phyloP scores from a whole-genome alignment of 2,797 vertebrate species.

The Rhincodon typus region DNA sequence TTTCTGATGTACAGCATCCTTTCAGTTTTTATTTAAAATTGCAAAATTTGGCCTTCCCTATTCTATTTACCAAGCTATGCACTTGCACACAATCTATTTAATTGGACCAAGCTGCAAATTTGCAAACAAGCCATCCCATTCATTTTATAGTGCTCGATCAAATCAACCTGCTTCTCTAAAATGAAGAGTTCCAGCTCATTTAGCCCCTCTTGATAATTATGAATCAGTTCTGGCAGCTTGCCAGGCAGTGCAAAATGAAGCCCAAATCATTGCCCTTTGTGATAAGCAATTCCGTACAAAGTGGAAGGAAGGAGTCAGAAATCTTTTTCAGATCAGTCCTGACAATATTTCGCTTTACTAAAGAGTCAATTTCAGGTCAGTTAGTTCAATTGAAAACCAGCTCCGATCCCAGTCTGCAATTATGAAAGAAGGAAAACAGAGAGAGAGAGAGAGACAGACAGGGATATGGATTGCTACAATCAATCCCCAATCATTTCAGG shows the following conservation, averaged over 20 bases:
- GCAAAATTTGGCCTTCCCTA: not conserved
- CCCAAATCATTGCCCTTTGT: not conserved
- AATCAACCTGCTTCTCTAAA: not conserved
- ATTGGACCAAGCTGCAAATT: not conserved
- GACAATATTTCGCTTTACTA: not conserved
- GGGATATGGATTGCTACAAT: conserved; percentile 5
- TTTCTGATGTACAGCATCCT: no score
- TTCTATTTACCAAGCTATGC: not conserved
- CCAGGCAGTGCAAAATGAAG: not conserved
- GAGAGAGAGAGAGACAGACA: no score
- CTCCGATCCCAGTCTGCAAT: not conserved
- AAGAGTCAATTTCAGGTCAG: conserved; percentile 16
- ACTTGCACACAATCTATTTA: no score
- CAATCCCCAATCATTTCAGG: not conserved
- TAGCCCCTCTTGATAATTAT: not conserved
- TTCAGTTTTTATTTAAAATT: not conserved
- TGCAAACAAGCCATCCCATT: not conserved
- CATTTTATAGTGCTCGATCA: not conserved
- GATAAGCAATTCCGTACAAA: not conserved
- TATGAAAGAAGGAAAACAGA: not conserved
- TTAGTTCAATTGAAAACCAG: conserved; percentile 17
- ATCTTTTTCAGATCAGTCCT: not conserved
- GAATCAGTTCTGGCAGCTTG: not conserved
- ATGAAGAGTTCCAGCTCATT: not conserved
- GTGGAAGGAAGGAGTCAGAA: not conserved